These are phyloP conservation scores for Anastatus disparis DNA, from an alignment of 1,140 invertebrate species.

Conservation along the genomic window DNA sequence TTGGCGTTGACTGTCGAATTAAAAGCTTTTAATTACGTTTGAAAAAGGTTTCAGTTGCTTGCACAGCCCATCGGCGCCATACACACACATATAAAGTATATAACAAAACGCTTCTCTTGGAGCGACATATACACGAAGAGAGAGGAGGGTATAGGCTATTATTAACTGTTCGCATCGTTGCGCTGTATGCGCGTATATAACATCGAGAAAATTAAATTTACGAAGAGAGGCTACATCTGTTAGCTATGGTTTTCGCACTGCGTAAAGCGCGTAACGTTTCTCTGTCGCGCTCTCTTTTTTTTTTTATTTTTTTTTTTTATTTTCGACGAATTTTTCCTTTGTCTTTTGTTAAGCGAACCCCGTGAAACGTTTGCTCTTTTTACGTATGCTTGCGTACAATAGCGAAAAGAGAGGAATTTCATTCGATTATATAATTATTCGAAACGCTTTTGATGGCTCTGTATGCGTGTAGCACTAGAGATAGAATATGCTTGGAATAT, in stretches of 20 bases:
- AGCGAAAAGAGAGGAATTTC: too few relatives aligned
- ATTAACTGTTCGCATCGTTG: constrained; percentile 23
- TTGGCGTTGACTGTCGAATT: not conserved
- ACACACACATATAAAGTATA: not conserved
- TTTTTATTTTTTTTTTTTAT: not conserved
- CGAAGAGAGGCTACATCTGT: not conserved
- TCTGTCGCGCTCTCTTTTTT: not conserved
- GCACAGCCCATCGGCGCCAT: not conserved
- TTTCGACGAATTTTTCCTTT: constrained; percentile 12
- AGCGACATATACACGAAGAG: too few relatives aligned
- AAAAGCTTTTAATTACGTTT: constrained; percentile 28
- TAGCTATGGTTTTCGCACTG: not conserved
- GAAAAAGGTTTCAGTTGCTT: not conserved
- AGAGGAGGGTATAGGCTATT: not conserved
- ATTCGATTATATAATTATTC: too few relatives aligned
- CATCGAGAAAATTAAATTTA: constrained; percentile 18
- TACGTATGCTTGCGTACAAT: too few relatives aligned
- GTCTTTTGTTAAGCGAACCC: constrained; percentile 35
- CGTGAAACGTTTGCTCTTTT: too few relatives aligned
- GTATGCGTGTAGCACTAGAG: too few relatives aligned
- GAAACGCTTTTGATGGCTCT: too few relatives aligned
- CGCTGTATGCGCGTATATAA: not conserved
- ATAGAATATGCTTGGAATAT: too few relatives aligned
- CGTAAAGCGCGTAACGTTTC: too few relatives aligned
- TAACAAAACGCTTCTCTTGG: not conserved